Evolutionary conservation across 2,113 vertebrate genomes (phyloP), one percentile per base, ranked within the genome.

Genomic region (Petaurus breviceps): DNA sequence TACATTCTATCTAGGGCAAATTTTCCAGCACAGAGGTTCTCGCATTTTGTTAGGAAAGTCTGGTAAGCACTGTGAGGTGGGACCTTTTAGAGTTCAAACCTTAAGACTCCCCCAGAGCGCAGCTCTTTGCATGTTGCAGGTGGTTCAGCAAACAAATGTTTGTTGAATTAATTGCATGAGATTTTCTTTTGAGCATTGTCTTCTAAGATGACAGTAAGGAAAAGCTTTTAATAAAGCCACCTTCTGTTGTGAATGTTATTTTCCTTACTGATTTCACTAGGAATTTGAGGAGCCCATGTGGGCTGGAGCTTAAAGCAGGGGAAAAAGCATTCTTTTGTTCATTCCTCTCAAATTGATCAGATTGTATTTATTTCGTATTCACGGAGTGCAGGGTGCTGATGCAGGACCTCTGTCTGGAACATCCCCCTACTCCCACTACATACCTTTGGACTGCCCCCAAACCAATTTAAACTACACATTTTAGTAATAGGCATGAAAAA

Each of bases 401-500:
- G 77, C 12, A 91, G 57, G n/a, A 94, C 28, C 46, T 50, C 91
- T 94, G 94, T 95, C 89, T 89, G 90, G 26, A 96, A 96, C 57
- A 95, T 55, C 93, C 53, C 7, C 19, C 7, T 43, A 16, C 91
- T 53, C 28, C 90, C 28, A 89, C 51, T 31, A 96, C 89, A 96
- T 49, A 97, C 6, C 89, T 94, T 94, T 95, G 96, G 46, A 92
- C 7, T 94, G 61, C 68, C 90, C 93, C 61, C 95, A 93, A 68
- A 90, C 89, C 90, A 96, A 97, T 95, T 96, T 94, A 97, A 97
- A 97, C 98, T 97, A 68, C 94, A 95, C 95, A 96, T 97, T 96
- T 94, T 97, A 46, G n/a, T 51, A 97, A 95, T 57, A 96, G 94
- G 94, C 94, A 95, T 98, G 98, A 98, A 98, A 98, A 98, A 98